Conservation (phyloP, 2,113 vertebrate genomes). For the cat (Felis catus) region F.catus_Fca126_mat1.0 CM031424.1:21349501-21350000, state of each 20-base stretch:
- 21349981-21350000: neutral
- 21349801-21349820: slow-evolving; percentile 32
- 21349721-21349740: slow-evolving; percentile 5
- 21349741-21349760: slow-evolving; percentile 24
- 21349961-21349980: neutral
- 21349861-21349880: neutral
- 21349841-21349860: slow-evolving; percentile 42
- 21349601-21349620: slow-evolving; percentile 8
- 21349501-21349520: neutral
- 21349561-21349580: neutral
- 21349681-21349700: neutral
- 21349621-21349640: neutral
- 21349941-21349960: neutral
- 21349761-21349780: neutral
- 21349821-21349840: slow-evolving; percentile 14
- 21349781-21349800: slow-evolving; percentile 40
- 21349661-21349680: neutral
- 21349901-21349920: neutral
- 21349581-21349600: neutral
- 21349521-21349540: neutral
- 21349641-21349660: slow-evolving; percentile 23
- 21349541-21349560: neutral
- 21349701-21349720: neutral
- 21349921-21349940: slow-evolving; percentile 25
- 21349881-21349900: slow-evolving; percentile 13